Percentiles rank a stretch among this genome's conserved stretches.
phyloP scores from a whole-genome alignment of 1,140 invertebrate genomes.

The Colletes gigas region DNA sequence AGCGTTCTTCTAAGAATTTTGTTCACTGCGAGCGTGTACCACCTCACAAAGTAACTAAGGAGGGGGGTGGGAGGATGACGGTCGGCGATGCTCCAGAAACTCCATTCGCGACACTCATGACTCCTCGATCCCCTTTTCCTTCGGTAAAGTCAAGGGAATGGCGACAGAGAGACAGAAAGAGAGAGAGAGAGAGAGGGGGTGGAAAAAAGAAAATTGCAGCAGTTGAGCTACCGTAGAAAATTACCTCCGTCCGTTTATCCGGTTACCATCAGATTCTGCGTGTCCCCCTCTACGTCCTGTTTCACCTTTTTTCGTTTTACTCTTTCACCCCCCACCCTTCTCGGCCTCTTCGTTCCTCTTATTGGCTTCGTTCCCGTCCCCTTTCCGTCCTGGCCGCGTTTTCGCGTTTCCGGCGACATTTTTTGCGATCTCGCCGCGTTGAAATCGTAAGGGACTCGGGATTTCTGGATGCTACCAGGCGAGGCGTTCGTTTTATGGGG shows the following conservation, averaged over 20 bases:
- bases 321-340: neutral
- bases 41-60: no score
- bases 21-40: no score
- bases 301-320: constrained; percentile 14
- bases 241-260: constrained; percentile 51
- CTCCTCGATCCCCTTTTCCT: neutral
- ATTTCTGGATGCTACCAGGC: neutral
- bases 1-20: no score
- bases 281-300: neutral
- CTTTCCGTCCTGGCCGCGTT: neutral
- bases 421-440: constrained; percentile 2
- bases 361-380: neutral
- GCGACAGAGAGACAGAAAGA: neutral
- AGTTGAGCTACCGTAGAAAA: constrained; percentile 54
- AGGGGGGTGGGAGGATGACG: no score
- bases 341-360: neutral
- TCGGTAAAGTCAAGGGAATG: neutral
- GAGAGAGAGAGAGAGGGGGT: no score
- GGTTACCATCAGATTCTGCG: constrained; percentile 40
- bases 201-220: neutral
- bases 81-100: constrained; percentile 10
- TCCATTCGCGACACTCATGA: constrained; percentile 30
- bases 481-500: neutral
- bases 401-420: constrained; percentile 17
- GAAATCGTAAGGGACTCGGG: neutral